Conservation (phyloP, 2,113 vertebrate species). For the Apteryx mantelli region DNA sequence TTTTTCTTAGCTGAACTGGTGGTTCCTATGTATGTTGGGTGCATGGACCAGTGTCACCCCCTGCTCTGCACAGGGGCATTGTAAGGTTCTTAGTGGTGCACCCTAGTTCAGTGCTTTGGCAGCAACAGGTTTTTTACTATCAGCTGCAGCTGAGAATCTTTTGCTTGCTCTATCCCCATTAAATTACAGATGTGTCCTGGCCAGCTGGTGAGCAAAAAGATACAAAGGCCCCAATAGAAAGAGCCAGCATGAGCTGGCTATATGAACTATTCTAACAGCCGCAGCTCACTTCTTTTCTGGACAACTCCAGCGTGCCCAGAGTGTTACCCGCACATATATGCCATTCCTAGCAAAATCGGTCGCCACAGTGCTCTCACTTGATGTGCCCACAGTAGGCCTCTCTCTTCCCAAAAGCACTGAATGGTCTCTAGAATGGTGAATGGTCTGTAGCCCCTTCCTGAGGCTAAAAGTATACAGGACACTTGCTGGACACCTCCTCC, state of each 20-base stretch:
- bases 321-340: background rate
- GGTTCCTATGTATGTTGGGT: background rate
- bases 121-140: background rate
- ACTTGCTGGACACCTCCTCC: background rate
- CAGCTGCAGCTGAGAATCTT: background rate
- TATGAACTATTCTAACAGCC: background rate
- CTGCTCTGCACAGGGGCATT: background rate
- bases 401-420: background rate
- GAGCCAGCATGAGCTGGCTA: background rate
- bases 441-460: background rate
- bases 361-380: background rate
- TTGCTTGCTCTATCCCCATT: background rate
- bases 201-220: background rate
- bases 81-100: background rate
- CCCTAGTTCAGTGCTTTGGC: background rate
- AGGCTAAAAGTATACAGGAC: background rate
- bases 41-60: background rate
- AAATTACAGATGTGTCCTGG: background rate
- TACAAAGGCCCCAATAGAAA: background rate
- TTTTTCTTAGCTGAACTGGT: background rate
- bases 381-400: background rate
- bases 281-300: background rate
- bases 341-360: background rate
- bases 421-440: background rate
- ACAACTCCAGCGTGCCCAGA: background rate